Base-by-base conservation (phyloP, 2,888 invertebrate species). In the Pseudococcus jackbeardsleyi region DNA sequence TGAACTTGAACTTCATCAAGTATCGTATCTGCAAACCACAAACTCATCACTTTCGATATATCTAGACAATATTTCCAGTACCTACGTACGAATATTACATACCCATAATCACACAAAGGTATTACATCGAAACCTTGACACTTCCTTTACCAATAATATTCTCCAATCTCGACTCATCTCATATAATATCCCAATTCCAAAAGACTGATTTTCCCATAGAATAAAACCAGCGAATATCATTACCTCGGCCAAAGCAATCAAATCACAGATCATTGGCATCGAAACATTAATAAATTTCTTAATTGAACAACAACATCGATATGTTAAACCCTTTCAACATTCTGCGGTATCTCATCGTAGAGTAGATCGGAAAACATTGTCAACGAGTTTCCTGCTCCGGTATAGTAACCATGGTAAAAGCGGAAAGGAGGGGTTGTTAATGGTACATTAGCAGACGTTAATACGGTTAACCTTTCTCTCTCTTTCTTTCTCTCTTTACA, bases 301-400 rank as follows among this genome's bases (percentile, higher is more conserved):
- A 64, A 64, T 64, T 22, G 64, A 64, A 11, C 46, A 46, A 15
- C 50, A 50, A 50, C 50, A 50, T 50, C 50, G 15, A 50, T 50
- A 50, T 50, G 50, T 19, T 64, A 22, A 64, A 64, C 6, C 11
- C 19, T 11, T 4, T 64, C 64, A 1, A n/a, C 26, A 33, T 33
- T 33, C 26, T 33, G 26, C 26, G 64, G 11, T 17, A 50, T 50
- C 50, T 11, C 12, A 46, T 50, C 12, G 26, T 68, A 11, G 11
- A 22, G 68, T 77, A 26, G 77, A 77, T 77, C 77, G 77, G 77
- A 77, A 77, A 77, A 77, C 77, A 77, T 77, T 77, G 77, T 77
- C 77, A 26, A 26, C 77, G 77, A 17, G 39, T 77, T 77, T 77
- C 77, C 77, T 77, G 77, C 77, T 77, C 26, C 64, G 9, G 64